These are phyloP conservation scores for Brenthis daphne DNA, from an alignment of 2,888 invertebrate genomes.

Conservation along the genomic window DNA sequence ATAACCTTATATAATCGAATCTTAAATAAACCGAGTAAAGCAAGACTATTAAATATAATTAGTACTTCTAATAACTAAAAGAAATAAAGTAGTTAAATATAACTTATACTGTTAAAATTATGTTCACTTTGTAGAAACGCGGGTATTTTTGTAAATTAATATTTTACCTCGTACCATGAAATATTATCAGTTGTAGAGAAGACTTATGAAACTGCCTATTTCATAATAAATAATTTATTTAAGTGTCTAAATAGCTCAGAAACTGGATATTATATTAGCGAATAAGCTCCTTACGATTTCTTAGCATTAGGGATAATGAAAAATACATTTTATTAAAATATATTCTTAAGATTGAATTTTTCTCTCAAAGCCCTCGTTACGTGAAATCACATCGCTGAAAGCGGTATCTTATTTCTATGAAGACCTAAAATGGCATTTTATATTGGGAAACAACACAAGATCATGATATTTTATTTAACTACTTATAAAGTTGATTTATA, in stretches of 20 bases:
- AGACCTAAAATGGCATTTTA: not conserved
- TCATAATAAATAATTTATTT: constrained; percentile 54
- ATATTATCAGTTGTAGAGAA: constrained; percentile 67
- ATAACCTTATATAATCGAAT: no score
- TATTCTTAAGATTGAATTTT: constrained; percentile 22
- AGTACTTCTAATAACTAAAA: not conserved
- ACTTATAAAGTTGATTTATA: no score
- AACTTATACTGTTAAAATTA: not conserved
- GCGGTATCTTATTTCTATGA: constrained; percentile 18
- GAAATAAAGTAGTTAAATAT: not conserved
- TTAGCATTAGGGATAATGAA: constrained; percentile 31
- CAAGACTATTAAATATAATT: no score
- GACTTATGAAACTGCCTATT: constrained; percentile 59
- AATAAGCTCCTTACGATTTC: constrained; percentile 40
- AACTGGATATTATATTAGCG: constrained; percentile 57
- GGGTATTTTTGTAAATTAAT: constrained; percentile 51
- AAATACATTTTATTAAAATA: constrained; percentile 30
- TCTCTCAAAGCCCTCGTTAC: constrained; percentile 18
- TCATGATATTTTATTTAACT: no score
- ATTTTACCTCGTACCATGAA: constrained; percentile 60
- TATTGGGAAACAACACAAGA: not conserved
- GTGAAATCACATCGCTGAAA: constrained; percentile 20
- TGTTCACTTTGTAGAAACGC: constrained; percentile 26
- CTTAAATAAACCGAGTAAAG: no score
- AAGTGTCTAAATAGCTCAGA: constrained; percentile 52